Conservation (phyloP, 1,140 invertebrate genomes). For the Cydia pomonella region DNA sequence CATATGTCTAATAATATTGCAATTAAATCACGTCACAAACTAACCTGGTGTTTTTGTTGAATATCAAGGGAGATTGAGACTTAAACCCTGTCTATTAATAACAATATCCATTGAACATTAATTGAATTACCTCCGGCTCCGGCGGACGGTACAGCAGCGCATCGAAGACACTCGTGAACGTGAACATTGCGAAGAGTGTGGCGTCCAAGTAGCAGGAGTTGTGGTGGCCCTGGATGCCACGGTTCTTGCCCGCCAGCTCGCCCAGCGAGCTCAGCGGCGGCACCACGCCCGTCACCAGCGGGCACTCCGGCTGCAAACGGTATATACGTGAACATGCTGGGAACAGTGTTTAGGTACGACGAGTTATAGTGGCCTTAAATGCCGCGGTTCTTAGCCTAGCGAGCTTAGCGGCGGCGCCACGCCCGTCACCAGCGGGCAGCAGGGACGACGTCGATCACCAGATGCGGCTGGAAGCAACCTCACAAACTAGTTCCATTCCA, state of each 20-base stretch:
- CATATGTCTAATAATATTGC: no score
- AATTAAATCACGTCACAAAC: no score
- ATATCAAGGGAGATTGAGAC: no score
- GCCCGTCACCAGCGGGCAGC: conserved; percentile 81
- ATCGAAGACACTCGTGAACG: conserved; percentile 97
- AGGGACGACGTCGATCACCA: background rate
- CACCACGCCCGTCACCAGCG: conserved; percentile 88
- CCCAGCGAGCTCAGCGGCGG: conserved; percentile 85
- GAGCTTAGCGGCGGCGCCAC: no score
- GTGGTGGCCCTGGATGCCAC: conserved; percentile 97
- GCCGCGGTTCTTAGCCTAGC: no score
- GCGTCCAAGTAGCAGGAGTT: conserved; percentile 99
- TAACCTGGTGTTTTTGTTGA: no score
- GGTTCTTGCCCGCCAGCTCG: conserved; percentile 87
- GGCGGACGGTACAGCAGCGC: conserved; percentile 90
- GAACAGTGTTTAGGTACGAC: background rate
- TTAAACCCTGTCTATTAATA: no score
- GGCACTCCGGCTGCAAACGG: conserved; percentile 83
- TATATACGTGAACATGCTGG: background rate
- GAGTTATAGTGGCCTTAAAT: background rate
- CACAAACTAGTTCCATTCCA: no score
- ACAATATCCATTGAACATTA: background rate
- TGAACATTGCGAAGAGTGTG: conserved; percentile 98
- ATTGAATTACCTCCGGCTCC: conserved; percentile 81
- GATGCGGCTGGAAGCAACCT: background rate